Base-by-base conservation (phyloP, 2,797 vertebrate species). In the Thalassophryne amazonica region DNA sequence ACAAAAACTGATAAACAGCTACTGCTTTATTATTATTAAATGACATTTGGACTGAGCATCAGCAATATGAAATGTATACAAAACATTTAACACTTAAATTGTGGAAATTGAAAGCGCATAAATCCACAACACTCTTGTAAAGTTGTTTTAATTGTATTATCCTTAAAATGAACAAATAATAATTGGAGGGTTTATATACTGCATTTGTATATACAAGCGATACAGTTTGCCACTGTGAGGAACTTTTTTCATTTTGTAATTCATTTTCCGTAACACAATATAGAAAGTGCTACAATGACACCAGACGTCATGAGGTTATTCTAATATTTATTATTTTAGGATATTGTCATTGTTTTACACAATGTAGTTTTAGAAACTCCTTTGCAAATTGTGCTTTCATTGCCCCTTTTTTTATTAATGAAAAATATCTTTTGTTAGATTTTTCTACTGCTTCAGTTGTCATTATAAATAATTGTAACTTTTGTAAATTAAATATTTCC, bases 401-500 rank as follows among this genome's bases (percentile, higher is more conserved):
- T n/a, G n/a, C n/a, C n/a, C n/a, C n/a, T n/a, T n/a, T n/a, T n/a
- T n/a, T n/a, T n/a, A n/a, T n/a, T n/a, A n/a, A n/a, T n/a, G n/a
- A n/a, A n/a, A n/a, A n/a, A n/a, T n/a, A n/a, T n/a, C n/a, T n/a
- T 76, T 79, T 64, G 3, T 60, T 68, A 52, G 32, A 55, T 55
- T 66, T 60, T 78, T 83, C 52, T 60, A 68, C 58, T 51, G 28
- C 76, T 81, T 74, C 46, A 62, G 61, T 77, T 80, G 56, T 60
- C 46, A 53, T 65, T 86, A 84, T 87, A 87, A 76, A 88, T 90
- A 85, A 70, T 66, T 86, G 79, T 88, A 84, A 73, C 70, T 86
- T 84, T 73, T 87, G 72, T 86, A 78, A 83, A 81, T 84, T 89
- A 85, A 82, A 81, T 84, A 85, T 77, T 51, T 76, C 72, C 63